Evolutionary conservation across 2,113 vertebrate species (phyloP).

Genomic region (Uropsilus gracilis): DNA sequence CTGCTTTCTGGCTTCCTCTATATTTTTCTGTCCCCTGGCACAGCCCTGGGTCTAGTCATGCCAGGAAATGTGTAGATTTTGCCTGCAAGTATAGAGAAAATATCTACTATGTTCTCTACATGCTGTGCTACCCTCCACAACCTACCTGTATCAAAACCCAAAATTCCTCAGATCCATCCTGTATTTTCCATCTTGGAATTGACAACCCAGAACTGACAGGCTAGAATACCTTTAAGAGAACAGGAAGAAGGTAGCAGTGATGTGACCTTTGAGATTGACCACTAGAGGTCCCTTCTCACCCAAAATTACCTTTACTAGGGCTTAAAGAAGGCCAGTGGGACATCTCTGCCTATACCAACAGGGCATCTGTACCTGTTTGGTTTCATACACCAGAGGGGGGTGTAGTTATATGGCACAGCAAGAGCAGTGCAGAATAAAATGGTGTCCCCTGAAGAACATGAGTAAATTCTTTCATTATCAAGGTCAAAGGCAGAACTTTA

Average conservation of each 20-base stretch:
- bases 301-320: background rate
- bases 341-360: background rate
- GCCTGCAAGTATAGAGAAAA: background rate
- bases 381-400: background rate
- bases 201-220: background rate
- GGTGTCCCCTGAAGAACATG: background rate
- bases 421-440: background rate
- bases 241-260: background rate
- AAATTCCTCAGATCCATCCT: background rate
- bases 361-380: background rate
- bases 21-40: background rate
- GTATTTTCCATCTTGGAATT: background rate
- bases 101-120: background rate
- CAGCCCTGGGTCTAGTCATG: background rate
- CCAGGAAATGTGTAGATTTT: background rate
- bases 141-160: background rate
- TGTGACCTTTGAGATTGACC: constrained; percentile 37
- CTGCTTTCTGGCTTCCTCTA: background rate
- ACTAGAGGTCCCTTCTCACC: constrained; percentile 76
- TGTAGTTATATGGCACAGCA: background rate
- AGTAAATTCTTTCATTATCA: background rate
- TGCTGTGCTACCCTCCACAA: background rate
- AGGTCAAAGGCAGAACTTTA: background rate
- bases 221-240: background rate
- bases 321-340: background rate